phyloP scores from a whole-genome alignment of 2,888 invertebrate genomes.

The Hydriomena furcata region DNA sequence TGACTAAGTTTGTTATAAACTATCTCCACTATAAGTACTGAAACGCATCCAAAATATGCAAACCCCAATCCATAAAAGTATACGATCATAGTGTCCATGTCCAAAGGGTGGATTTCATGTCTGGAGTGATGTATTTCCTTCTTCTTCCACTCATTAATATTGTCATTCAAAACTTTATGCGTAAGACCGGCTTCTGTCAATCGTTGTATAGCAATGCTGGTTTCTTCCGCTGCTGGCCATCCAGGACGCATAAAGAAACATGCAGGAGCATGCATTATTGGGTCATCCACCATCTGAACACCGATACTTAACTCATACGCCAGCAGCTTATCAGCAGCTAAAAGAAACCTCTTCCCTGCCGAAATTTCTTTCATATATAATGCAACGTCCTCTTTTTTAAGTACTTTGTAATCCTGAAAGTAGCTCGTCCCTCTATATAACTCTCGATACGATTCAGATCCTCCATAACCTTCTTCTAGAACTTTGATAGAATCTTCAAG shows the following conservation, averaged over 20 bases:
- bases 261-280: conserved; percentile 39
- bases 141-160: conserved; percentile 21
- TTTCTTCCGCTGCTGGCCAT: conserved; percentile 52
- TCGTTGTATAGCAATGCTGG: conserved; percentile 38
- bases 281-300: conserved; percentile 49
- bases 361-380: conserved; percentile 41
- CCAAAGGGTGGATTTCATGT: conserved; percentile 36
- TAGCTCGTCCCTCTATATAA: conserved; percentile 46
- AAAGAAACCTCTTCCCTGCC: conserved; percentile 50
- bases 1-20: conserved; percentile 27
- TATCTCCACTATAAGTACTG: conserved; percentile 51
- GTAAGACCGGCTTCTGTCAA: conserved; percentile 50
- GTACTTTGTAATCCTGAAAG: conserved; percentile 36
- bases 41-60: conserved; percentile 43
- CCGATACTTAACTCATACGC: conserved; percentile 30
- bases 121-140: conserved; percentile 9
- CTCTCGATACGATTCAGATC: conserved; percentile 38
- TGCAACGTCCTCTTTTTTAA: conserved; percentile 36
- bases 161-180: conserved; percentile 33
- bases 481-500: conserved; percentile 46
- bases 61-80: conserved; percentile 52
- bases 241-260: conserved; percentile 55
- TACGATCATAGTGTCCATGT: conserved; percentile 44
- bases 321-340: conserved; percentile 41
- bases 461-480: conserved; percentile 54